phyloP scores from a whole-genome alignment of 2,797 vertebrate genomes.

The Epinephelus coioides region DNA sequence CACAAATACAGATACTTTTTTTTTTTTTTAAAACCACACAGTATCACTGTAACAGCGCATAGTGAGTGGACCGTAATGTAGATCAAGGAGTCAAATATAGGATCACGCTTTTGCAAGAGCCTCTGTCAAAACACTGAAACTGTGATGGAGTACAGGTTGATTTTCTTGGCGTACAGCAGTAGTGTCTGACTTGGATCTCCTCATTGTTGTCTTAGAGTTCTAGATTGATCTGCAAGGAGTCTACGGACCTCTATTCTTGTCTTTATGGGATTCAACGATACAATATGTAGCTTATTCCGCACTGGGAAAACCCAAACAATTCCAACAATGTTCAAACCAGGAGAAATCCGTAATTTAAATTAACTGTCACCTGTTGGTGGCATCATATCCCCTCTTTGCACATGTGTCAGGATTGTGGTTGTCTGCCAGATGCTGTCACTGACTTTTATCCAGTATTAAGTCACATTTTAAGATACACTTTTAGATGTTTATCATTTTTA shows the following conservation, averaged over 20 bases:
- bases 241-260: not conserved
- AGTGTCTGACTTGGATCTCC: conserved; percentile 24
- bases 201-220: conserved; percentile 24
- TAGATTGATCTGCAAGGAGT: not conserved
- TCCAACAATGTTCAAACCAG: too few relatives aligned
- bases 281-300: too few relatives aligned
- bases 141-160: conserved; percentile 48
- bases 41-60: not conserved
- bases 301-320: too few relatives aligned
- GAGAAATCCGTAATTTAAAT: too few relatives aligned
- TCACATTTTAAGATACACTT: too few relatives aligned
- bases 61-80: not conserved
- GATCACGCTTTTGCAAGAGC: conserved; percentile 34
- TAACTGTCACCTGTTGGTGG: too few relatives aligned
- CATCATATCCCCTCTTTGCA: too few relatives aligned
- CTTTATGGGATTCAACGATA: not conserved
- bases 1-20: not conserved
- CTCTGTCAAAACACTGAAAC: conserved; percentile 44
- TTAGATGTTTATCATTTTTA: too few relatives aligned
- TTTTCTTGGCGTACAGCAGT: conserved; percentile 43
- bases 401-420: too few relatives aligned
- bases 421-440: too few relatives aligned
- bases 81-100: conserved; percentile 14
- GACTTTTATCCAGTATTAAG: too few relatives aligned
- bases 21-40: not conserved